Evolutionary conservation across 2,113 vertebrate genomes (phyloP), one percentile per base, ranked within the genome.

Genomic region (Pollimyrus isidori): DNA sequence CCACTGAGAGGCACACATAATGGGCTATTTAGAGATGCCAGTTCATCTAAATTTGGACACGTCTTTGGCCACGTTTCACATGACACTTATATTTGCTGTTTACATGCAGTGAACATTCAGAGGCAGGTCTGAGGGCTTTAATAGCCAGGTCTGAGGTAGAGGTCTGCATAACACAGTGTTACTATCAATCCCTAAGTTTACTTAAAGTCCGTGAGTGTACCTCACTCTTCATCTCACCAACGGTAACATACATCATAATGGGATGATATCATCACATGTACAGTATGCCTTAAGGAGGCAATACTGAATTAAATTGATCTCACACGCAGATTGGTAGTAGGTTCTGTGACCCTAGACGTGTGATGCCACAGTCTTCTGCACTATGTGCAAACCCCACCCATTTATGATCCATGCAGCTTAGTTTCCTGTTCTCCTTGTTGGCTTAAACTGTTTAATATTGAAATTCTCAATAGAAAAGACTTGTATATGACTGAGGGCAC

Each of bases 401-500:
- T 80, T 19, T 42, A 39, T 80, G 35, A 80, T 1, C 30, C 30
- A 80, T 42, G 35, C 73, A 19, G 73, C 15, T 80, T 42, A 80
- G 87, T 82, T 45, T 73, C 49, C 56, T 91, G 56, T 90, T 42
- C 73, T 90, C 92, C 91, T 87, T 91, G 91, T 92, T 69, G 86
- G 56, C 92, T 89, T 91, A 92, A 89, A 92, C 92, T 90, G 90
- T 92, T 53, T 49, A 56, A 85, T 62, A 35, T 56, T 23, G n/a
- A 93, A 92, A 93, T 92, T 88, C 90, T 93, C 89, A 90, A 89
- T 92, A 91, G 90, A 80, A 80, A 80, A 88, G 91, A 93, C 92
- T 85, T 91, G 91, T 89, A 90, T 93, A 95, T 93, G 94, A 42
- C 35, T 80, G 73, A 80, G 73, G 73, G 94, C 94, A 80, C 39